Percentiles rank a stretch among this genome's conserved stretches.
Evolutionary conservation across 1,140 invertebrate genomes (phyloP).

Genomic region (Monochamus saltuarius): DNA sequence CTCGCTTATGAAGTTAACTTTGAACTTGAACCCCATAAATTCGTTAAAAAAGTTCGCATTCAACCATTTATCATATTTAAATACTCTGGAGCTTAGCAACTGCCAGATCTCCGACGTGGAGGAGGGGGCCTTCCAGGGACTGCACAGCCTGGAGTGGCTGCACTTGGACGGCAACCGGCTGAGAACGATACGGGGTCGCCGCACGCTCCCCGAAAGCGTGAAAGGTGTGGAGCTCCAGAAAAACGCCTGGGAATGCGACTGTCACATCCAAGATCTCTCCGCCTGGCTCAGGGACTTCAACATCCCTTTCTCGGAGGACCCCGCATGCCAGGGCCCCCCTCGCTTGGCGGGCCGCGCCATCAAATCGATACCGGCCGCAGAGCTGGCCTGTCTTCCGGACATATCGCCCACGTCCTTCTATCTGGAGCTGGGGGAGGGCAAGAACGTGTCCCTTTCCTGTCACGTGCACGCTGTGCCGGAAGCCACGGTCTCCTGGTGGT

Average conservation of each 20-base stretch:
- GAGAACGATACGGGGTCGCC: constrained; percentile 65
- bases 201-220: constrained; percentile 70
- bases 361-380: constrained; percentile 66
- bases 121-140: constrained; percentile 74
- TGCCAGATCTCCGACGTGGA: constrained; percentile 77
- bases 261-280: constrained; percentile 72
- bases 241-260: constrained; percentile 90
- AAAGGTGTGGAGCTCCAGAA: constrained; percentile 78
- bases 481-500: constrained; percentile 77
- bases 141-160: constrained; percentile 80
- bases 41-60: constrained; percentile 75
- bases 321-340: constrained; percentile 71
- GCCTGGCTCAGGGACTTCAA: constrained; percentile 75
- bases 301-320: constrained; percentile 68
- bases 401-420: constrained; percentile 69
- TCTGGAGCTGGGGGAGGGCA: constrained; percentile 74
- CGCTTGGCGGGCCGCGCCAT: constrained; percentile 68
- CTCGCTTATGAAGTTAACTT: constrained; percentile 76
- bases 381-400: constrained; percentile 81
- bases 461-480: constrained; percentile 76
- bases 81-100: constrained; percentile 76
- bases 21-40: constrained; percentile 80
- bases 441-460: constrained; percentile 77
- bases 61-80: constrained; percentile 69
- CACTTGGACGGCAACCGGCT: constrained; percentile 80